Conservation (phyloP, 2,797 vertebrate genomes). For the Phaenicophaeus curvirostris region DNA sequence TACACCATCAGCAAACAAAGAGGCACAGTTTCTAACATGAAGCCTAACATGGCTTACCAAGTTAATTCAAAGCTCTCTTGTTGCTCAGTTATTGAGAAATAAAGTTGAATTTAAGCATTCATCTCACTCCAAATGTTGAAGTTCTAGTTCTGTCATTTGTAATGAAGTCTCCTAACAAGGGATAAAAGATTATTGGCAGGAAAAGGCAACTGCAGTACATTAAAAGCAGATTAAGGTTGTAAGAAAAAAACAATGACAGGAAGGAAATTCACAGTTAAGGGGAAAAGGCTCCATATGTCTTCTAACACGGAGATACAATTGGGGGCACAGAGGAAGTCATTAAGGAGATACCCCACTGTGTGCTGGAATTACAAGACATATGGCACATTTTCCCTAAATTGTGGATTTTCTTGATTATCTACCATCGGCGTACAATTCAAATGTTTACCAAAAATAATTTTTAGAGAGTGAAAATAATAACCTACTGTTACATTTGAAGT, state of each 20-base stretch:
- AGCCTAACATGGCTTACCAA: not conserved
- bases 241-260: conserved; percentile 70
- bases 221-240: conserved; percentile 79
- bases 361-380: conserved; percentile 72
- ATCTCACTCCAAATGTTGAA: not conserved
- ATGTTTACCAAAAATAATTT: not conserved
- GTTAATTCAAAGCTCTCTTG: not conserved
- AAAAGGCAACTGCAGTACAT: conserved; percentile 73
- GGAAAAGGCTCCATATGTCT: conserved; percentile 73
- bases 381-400: conserved; percentile 58
- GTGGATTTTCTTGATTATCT: conserved; percentile 55
- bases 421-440: conserved; percentile 26
- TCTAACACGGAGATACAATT: conserved; percentile 22
- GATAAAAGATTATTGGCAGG: conserved; percentile 75
- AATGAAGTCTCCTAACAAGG: conserved; percentile 72
- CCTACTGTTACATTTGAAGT: not conserved
- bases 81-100: not conserved
- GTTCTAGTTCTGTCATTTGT: conserved; percentile 53
- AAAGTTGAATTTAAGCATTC: not conserved
- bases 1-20: not conserved
- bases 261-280: conserved; percentile 65
- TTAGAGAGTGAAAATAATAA: not conserved
- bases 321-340: conserved; percentile 65
- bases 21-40: not conserved
- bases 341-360: conserved; percentile 72